Base-by-base conservation (phyloP, 2,797 vertebrate genomes). In the Craterocephalus amniculus region DNA sequence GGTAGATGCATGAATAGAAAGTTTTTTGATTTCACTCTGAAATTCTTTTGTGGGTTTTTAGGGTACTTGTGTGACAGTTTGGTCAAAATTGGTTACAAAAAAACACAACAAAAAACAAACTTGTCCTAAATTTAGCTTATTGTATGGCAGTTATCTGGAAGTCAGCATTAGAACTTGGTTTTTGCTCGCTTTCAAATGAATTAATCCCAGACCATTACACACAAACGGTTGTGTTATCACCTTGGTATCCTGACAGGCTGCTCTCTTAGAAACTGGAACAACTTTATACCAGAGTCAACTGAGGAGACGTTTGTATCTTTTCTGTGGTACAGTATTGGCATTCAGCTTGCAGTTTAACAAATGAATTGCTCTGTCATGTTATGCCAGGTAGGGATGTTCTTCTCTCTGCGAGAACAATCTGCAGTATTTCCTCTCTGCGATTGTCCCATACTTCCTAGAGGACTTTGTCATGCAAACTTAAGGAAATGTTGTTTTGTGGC, bases 381-480 rank as follows among this genome's bases (percentile, higher is more conserved):
- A 12, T 27, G 27, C n/a, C 4, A 22, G 45, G 12, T 27, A 16
- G 38, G 36, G 31, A 24, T 26, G 26, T 20, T 4, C n/a, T 20
- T 10, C 16, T 72, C 31, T 57, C 9, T 18, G 40, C 31, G 24
- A 36, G 20, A 49, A 24, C 5, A 9, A 14, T 40, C 38, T 35
- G 26, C 29, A 38, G 29, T 27, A 22, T 49, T n/a, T 48, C 65
- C 26, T 31, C 8, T 60, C 38, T 57, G 22, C 34, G 34, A 63
- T 18, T 36, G 32, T 63, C 63, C 54, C 40, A 36, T 32, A 52
- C 26, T 57, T 67, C 58, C 36, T 56, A 20, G 11, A 63, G 6
- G 52, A 18, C 32, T 70, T 67, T 34, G 52, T 48, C 62, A 45
- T 52, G 11, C 20, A 62, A 34, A 55, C 20, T 59, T n/a, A 9